Base-by-base conservation (phyloP, 1,140 invertebrate species). In the Bradynema listronoti region DNA sequence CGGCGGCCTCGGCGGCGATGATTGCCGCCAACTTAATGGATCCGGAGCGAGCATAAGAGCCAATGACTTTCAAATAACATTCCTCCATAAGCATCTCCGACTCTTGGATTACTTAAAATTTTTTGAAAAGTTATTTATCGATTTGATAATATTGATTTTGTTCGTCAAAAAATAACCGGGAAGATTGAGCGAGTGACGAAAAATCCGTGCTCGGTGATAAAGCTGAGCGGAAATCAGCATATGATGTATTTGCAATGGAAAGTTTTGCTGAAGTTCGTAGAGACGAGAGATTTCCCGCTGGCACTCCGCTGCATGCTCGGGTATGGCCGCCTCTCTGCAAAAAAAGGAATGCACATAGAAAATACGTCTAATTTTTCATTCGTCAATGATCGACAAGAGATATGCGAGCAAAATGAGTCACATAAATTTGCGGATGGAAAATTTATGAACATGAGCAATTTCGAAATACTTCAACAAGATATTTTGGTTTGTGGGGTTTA, bases 291-390 rank as follows among this genome's bases (percentile, higher is more conserved):
- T 49, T 27, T 55, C 52, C 25, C 32, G 24, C 11, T 55, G 52
- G 32, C 52, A 55, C 22, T 19, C 19, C 16, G 52, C 52, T 4
- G 52, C 52, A 27, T 55, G 52, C 25, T 56, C 52, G n/a, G 52
- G 52, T 45, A 55, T 55, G 25, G 41, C 52, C 4, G 33, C 52
- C 14, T 55, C 52, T 46, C 52, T 55, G 32, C n/a, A 4, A 55
- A 50, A 50, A 3, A 50, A 50, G 4, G 4, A 24, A n/a, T n/a
- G n/a, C n/a, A n/a, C n/a, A n/a, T n/a, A n/a, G n/a, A n/a, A n/a
- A n/a, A n/a, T n/a, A n/a, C n/a, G n/a, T n/a, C n/a, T n/a, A n/a
- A n/a, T n/a, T n/a, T n/a, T n/a, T n/a, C n/a, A n/a, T n/a, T n/a
- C n/a, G n/a, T n/a, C n/a, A n/a, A n/a, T n/a, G n/a, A n/a, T n/a